Evolutionary conservation across 1,140 invertebrate genomes (phyloP).

Genomic region (Drosophila quadrilineata): DNA sequence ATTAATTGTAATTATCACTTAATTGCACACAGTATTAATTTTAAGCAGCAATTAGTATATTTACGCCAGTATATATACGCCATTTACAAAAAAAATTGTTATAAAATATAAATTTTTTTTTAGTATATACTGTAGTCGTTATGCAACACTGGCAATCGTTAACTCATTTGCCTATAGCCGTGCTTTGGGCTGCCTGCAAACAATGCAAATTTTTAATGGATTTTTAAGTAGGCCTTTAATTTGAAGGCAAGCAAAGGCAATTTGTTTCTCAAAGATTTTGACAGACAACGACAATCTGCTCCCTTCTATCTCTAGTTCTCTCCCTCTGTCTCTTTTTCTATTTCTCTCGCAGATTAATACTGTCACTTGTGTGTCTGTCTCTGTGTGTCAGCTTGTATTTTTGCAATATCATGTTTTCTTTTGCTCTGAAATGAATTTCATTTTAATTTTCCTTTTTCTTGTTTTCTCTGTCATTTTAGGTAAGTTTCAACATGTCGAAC

Average conservation of each 20-base stretch:
- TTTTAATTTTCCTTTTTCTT: constrained; percentile 49
- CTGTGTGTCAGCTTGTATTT: constrained; percentile 18
- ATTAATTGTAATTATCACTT: not conserved
- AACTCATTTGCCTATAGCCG: constrained; percentile 20
- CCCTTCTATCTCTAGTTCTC: not conserved
- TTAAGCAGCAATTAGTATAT: too few species aligned
- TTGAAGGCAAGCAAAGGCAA: constrained; percentile 68
- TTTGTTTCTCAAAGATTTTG: constrained; percentile 70
- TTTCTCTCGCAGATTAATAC: too few species aligned
- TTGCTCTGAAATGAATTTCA: constrained; percentile 63
- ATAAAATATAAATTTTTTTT: not conserved
- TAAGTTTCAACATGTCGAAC: constrained; percentile 33
- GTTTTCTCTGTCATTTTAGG: constrained; percentile 48
- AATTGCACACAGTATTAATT: too few species aligned
- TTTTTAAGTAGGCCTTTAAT: constrained; percentile 79
- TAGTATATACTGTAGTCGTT: constrained; percentile 10
- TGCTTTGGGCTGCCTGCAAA: constrained; percentile 60
- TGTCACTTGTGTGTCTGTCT: not conserved
- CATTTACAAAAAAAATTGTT: not conserved
- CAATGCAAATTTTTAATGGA: constrained; percentile 78
- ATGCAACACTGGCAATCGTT: constrained; percentile 9
- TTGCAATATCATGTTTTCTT: constrained; percentile 35
- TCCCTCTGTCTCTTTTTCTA: not conserved
- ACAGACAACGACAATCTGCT: constrained; percentile 32
- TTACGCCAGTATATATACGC: too few species aligned